Conservation (phyloP, 2,888 invertebrate species). For the Andrena fulva region DNA sequence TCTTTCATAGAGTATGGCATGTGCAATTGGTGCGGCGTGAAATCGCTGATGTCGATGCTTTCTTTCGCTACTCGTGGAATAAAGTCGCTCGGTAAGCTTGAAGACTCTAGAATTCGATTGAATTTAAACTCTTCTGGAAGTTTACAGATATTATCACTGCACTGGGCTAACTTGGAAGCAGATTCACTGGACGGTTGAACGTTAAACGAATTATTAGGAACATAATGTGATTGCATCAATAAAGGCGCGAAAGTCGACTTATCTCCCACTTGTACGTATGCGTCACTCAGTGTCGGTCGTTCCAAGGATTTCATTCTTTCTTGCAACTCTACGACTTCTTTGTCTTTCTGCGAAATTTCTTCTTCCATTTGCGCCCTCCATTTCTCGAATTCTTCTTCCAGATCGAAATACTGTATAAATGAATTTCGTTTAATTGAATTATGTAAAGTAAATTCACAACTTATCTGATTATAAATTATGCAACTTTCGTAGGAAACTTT, state of each 20-base stretch:
- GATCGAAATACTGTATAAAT: constrained; percentile 87
- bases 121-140: constrained; percentile 54
- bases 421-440: not conserved
- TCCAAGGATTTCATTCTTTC: constrained; percentile 72
- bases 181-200: constrained; percentile 50
- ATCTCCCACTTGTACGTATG: constrained; percentile 75
- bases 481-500: not conserved
- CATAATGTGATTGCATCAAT: constrained; percentile 37
- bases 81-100: constrained; percentile 44
- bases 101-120: constrained; percentile 44
- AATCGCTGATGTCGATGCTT: constrained; percentile 17
- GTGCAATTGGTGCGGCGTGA: constrained; percentile 34
- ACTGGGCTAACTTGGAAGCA: constrained; percentile 42
- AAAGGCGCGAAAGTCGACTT: constrained; percentile 58
- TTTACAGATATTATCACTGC: constrained; percentile 47
- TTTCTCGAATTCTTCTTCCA: constrained; percentile 90
- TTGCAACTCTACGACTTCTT: constrained; percentile 86
- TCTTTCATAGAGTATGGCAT: constrained; percentile 53
- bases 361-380: constrained; percentile 86
- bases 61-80: constrained; percentile 32
- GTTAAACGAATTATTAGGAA: constrained; percentile 56
- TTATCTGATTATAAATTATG: not conserved
- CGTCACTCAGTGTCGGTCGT: constrained; percentile 60
- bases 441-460: not conserved
- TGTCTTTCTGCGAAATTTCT: constrained; percentile 86